Base-by-base conservation (phyloP, 2,797 vertebrate species). In the Propithecus deckenii region DNA sequence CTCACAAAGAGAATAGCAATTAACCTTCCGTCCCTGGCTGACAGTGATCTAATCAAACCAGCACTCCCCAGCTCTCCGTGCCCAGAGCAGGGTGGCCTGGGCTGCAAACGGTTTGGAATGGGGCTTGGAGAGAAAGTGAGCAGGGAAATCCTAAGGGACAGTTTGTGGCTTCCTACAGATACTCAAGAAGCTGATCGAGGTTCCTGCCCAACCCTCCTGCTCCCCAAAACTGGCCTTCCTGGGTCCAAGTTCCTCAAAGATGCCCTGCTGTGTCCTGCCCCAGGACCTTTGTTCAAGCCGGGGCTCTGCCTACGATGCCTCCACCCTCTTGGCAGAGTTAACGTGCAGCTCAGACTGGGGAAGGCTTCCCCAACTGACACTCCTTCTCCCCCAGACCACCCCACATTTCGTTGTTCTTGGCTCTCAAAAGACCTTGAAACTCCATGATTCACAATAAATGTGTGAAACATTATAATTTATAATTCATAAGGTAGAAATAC, bases 31-130 rank as follows among this genome's bases (percentile, higher is more conserved):
- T 98, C 98, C 98, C 98, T 97, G 76, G 74, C 96, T 98, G 98
- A 98, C 98, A 99, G 97, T 93, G 99, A 99, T 98, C 98, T 99
- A 98, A 99, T 99, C 98, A 98, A 97, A 38, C 15, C 96, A 63
- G 71, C 67, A 86, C 78, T 61, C 89, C 65, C 28, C 0, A 8
- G 32, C 76, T 61, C 71, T 69, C 48, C 1, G 55, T 9, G 81
- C 38, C 92, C 88, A 23, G 61, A 74, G 91, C 88, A 1, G 0
- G 35, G 23, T 57, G 69, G 89, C 86, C 91, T 9, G 1, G 15
- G 43, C 55, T 30, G 69, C 41, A 7, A n/a, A 15, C 3, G 1
- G 3, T 55, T 61, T 52, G 57, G 7, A 78, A 14, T 1, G 4
- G 1, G 55, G 5, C 46, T 0, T 0, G 2, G 46, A 57, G 32